Conservation (phyloP, 2,888 invertebrate genomes). For the Scaptomyza cyrtandrae region DNA sequence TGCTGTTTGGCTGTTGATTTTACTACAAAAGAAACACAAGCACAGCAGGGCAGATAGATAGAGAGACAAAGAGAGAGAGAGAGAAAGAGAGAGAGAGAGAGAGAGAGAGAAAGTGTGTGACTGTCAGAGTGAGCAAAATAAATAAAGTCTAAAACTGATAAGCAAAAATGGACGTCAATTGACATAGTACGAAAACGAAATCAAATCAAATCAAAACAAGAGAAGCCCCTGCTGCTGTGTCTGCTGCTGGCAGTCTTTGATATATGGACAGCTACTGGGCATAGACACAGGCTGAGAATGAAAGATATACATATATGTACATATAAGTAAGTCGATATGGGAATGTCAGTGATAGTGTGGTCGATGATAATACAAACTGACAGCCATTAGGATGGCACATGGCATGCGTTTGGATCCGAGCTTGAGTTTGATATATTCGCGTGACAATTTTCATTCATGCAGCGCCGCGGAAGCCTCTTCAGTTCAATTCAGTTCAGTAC, state of each 20-base stretch:
- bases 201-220: constrained; percentile 68
- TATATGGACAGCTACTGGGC: constrained; percentile 60
- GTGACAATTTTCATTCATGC: constrained; percentile 62
- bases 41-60: constrained; percentile 27
- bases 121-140: constrained; percentile 53
- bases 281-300: constrained; percentile 11
- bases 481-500: constrained; percentile 10
- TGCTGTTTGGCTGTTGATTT: constrained; percentile 61
- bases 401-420: constrained; percentile 54
- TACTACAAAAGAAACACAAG: constrained; percentile 64
- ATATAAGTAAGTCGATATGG: constrained; percentile 40
- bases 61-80: constrained; percentile 11
- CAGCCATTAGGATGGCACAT: constrained; percentile 63
- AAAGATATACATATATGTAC: neutral
- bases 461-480: constrained; percentile 15
- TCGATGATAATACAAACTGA: constrained; percentile 65
- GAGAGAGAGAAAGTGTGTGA: constrained; percentile 11
- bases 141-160: constrained; percentile 75
- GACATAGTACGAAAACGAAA: constrained; percentile 44
- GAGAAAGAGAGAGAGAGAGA: neutral
- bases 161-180: constrained; percentile 54
- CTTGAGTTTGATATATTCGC: constrained; percentile 63
- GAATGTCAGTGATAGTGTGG: constrained; percentile 36
- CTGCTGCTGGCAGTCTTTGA: constrained; percentile 52
- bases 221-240: constrained; percentile 7